Percentiles rank a stretch among this genome's conserved stretches.
These are phyloP conservation scores for Hydra vulgaris DNA, from an alignment of 30 jellyfish, hydroid and myxozoan genomes.

Conservation along the genomic window DNA sequence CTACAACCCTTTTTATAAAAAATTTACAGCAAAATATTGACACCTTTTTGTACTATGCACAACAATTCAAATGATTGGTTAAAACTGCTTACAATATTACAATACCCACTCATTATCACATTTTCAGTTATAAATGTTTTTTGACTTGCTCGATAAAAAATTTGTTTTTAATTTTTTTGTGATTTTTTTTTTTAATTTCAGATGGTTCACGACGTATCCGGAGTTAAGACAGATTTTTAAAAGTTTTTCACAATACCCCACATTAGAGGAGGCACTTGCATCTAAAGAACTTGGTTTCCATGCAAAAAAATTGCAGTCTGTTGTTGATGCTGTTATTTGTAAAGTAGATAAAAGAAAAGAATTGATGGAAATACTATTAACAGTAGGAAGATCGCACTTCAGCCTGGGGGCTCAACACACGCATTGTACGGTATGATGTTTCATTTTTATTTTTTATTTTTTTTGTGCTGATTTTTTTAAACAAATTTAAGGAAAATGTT, in stretches of 20 bases:
- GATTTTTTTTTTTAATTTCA: too few relatives aligned
- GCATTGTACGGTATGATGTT: neutral
- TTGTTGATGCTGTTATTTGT: neutral
- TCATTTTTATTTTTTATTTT: too few relatives aligned
- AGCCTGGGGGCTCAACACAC: neutral
- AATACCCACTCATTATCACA: too few relatives aligned
- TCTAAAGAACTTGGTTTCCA: neutral
- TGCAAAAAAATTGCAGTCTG: neutral
- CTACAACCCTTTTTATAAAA: too few relatives aligned
- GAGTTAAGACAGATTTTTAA: neutral
- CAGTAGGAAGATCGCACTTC: neutral
- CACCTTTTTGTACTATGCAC: too few relatives aligned
- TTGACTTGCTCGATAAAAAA: too few relatives aligned
- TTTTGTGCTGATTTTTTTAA: neutral
- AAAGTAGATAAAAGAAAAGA: neutral
- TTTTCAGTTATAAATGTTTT: too few relatives aligned
- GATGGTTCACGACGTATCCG: neutral
- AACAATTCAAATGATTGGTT: too few relatives aligned
- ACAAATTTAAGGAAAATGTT: too few relatives aligned
- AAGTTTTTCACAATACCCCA: neutral
- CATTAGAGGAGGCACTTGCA: neutral
- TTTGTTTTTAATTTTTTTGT: too few relatives aligned
- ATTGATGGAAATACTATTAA: neutral
- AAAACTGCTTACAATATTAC: too few relatives aligned
- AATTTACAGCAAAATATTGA: too few relatives aligned